Percentiles rank a stretch among this genome's conserved stretches.
Conservation (phyloP, 2,888 invertebrate species). For the Orthosia incerta region DNA sequence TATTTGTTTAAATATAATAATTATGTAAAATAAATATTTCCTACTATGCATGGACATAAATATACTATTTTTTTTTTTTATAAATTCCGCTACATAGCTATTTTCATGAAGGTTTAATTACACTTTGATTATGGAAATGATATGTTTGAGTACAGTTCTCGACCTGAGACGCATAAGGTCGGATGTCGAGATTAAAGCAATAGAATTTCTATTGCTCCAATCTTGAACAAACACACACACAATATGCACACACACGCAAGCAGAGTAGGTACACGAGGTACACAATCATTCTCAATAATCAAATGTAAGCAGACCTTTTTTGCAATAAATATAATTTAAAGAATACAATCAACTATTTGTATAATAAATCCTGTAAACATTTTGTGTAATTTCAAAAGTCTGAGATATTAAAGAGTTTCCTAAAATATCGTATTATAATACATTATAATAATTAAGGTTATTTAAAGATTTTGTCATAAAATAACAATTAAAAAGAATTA, state of each 20-base stretch:
- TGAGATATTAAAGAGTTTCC: slow-evolving; percentile 32
- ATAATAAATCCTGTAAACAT: slow-evolving; percentile 41
- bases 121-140: slow-evolving; percentile 27
- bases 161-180: too few relatives aligned
- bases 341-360: slow-evolving; percentile 46
- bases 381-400: slow-evolving; percentile 23
- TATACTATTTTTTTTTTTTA: slow-evolving; percentile 27
- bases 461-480: slow-evolving; percentile 38
- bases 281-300: slow-evolving; percentile 22
- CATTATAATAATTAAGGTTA: slow-evolving; percentile 8
- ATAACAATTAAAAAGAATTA: slow-evolving; percentile 38
- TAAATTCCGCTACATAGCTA: slow-evolving; percentile 38
- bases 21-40: slow-evolving; percentile 58
- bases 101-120: slow-evolving; percentile 27
- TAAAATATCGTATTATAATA: slow-evolving; percentile 39
- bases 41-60: slow-evolving; percentile 53
- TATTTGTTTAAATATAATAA: slow-evolving; percentile 56
- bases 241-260: too few relatives aligned
- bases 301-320: slow-evolving; percentile 34
- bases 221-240: too few relatives aligned
- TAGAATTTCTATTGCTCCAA: too few relatives aligned
- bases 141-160: slow-evolving; percentile 14
- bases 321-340: slow-evolving; percentile 25
- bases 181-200: too few relatives aligned
- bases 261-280: neutral